Evolutionary conservation across 2,113 vertebrate genomes (phyloP).

Genomic region (Syngnathus floridae): DNA sequence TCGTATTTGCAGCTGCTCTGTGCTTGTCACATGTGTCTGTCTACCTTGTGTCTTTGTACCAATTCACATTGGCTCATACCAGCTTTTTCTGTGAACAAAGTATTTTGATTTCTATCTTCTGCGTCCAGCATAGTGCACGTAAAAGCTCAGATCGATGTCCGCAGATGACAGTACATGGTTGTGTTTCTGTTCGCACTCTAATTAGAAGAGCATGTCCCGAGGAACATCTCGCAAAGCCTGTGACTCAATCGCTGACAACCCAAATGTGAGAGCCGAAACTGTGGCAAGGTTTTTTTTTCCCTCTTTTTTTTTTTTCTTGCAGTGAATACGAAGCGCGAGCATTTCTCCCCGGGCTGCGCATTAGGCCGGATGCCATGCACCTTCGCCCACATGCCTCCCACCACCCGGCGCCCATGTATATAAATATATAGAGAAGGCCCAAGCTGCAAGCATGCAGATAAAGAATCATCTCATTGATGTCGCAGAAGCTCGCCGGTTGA

Average conservation of each 20-base stretch:
- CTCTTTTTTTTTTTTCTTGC: conserved; percentile 25
- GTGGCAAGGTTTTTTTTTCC: conserved; percentile 32
- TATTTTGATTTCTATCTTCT: not conserved
- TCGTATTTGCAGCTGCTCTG: not conserved
- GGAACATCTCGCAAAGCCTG: conserved; percentile 63
- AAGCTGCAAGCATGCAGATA: conserved; percentile 78
- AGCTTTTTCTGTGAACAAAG: not conserved
- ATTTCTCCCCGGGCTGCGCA: conserved; percentile 74
- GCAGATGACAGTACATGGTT: conserved; percentile 30
- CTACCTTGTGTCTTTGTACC: not conserved
- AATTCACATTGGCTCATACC: no score
- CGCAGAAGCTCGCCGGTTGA: conserved; percentile 58
- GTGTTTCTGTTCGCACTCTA: conserved; percentile 59
- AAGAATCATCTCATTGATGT: conserved; percentile 77
- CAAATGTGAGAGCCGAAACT: conserved; percentile 69
- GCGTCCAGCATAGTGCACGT: not conserved
- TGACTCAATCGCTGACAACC: conserved; percentile 72
- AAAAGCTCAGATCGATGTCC: not conserved
- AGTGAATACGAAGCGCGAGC: conserved; percentile 71
- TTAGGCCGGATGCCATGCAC: conserved; percentile 75
- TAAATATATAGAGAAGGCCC: conserved; percentile 69
- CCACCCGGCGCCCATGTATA: conserved; percentile 69
- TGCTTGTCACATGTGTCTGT: not conserved
- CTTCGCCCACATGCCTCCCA: conserved; percentile 78
- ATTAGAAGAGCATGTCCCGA: conserved; percentile 64